Conservation (phyloP, 2,797 vertebrate genomes). For the Lutjanus argentimaculatus region DNA sequence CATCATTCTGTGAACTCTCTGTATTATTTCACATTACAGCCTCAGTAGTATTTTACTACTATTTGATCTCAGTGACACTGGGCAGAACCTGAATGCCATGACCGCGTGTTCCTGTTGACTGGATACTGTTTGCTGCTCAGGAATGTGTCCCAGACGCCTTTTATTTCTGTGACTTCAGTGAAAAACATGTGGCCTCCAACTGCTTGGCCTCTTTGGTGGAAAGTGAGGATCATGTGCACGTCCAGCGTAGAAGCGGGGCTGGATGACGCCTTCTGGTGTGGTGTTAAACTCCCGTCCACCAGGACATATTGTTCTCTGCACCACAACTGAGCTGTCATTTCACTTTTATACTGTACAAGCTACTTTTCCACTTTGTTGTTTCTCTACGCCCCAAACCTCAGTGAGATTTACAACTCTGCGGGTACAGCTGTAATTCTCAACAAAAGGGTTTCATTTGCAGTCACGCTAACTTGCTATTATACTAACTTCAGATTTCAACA, state of each 20-base stretch:
- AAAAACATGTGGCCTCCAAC: constrained; percentile 63
- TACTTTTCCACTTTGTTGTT: constrained; percentile 54
- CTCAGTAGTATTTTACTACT: not conserved
- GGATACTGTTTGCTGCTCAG: constrained; percentile 17
- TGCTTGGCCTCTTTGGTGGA: constrained; percentile 52
- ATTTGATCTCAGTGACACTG: not conserved
- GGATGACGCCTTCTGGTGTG: constrained; percentile 30
- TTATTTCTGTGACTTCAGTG: constrained; percentile 46
- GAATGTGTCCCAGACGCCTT: constrained; percentile 34
- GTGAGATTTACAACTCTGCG: constrained; percentile 28
- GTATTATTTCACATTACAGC: not conserved
- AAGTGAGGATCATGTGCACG: constrained; percentile 56
- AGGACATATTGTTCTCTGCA: constrained; percentile 65
- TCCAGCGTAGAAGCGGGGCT: constrained; percentile 44
- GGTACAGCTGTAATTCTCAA: constrained; percentile 21
- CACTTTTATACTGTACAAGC: constrained; percentile 46
- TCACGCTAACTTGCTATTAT: constrained; percentile 30
- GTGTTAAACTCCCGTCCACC: constrained; percentile 52
- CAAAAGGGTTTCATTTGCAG: constrained; percentile 30
- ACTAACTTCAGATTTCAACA: constrained; percentile 32
- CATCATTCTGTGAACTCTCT: not conserved
- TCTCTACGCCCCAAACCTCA: constrained; percentile 45
- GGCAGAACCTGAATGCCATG: not conserved
- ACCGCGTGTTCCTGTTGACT: constrained; percentile 34
- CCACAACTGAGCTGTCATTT: constrained; percentile 68